Evolutionary conservation across 2,113 vertebrate genomes (phyloP).

Genomic region (Eptesicus fuscus): DNA sequence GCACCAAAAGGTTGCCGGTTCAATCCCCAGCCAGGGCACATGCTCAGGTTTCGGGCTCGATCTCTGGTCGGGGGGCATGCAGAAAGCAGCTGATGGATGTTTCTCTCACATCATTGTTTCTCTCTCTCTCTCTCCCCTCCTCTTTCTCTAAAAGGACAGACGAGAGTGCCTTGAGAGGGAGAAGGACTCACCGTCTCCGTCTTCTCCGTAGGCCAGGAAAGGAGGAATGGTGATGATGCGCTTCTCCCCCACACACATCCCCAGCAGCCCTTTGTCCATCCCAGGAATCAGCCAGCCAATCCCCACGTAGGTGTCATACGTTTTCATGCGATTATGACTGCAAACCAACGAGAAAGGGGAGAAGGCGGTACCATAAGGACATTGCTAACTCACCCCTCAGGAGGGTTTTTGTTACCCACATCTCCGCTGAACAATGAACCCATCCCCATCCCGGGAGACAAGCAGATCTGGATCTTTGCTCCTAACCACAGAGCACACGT

Average conservation of each 20-base stretch:
- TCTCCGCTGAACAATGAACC: background rate
- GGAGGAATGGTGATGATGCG: conserved; percentile 94
- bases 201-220: conserved; percentile 94
- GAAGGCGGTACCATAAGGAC: background rate
- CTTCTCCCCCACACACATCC: conserved; percentile 96
- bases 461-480: background rate
- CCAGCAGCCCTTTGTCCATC: conserved; percentile 97
- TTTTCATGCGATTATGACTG: conserved; percentile 96
- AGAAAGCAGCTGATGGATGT: too few relatives aligned
- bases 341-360: background rate
- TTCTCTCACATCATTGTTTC: too few relatives aligned
- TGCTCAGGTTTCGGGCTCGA: too few relatives aligned
- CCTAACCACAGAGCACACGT: background rate
- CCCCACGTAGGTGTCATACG: conserved; percentile 96
- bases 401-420: background rate
- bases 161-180: background rate
- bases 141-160: background rate
- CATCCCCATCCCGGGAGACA: background rate
- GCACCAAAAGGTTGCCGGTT: too few relatives aligned
- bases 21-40: too few relatives aligned
- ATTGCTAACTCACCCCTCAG: background rate
- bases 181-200: conserved; percentile 90
- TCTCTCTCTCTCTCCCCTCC: too few relatives aligned
- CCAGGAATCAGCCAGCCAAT: conserved; percentile 98
- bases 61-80: too few relatives aligned